Percentiles rank a stretch among this genome's conserved stretches.
Evolutionary conservation across 2,797 vertebrate species (phyloP).

Genomic region (Corythornis leucogaster): DNA sequence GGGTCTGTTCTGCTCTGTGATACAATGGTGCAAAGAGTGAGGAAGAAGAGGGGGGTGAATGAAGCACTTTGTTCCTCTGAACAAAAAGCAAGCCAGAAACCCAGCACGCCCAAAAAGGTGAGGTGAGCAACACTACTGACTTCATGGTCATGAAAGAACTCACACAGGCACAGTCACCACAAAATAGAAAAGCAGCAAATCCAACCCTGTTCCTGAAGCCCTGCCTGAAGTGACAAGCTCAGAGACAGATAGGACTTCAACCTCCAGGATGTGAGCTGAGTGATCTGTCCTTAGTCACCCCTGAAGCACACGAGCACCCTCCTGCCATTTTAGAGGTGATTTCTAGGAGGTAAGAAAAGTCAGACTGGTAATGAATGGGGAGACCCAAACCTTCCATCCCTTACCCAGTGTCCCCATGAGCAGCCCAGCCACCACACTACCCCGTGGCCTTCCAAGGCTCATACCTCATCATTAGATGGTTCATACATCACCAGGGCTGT

Average conservation of each 20-base stretch:
- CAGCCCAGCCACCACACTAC: background rate
- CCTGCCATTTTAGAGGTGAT: background rate
- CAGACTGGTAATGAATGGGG: background rate
- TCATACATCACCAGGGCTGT: background rate
- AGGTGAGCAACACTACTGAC: background rate
- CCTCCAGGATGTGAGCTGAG: background rate
- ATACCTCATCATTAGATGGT: too few relatives aligned
- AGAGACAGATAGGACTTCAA: background rate
- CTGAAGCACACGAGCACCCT: background rate
- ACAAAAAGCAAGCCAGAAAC: background rate
- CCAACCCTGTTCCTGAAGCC: background rate
- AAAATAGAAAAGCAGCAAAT: background rate
- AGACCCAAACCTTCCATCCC: background rate
- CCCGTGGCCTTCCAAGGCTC: background rate
- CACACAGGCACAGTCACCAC: background rate
- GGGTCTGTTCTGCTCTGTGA: background rate
- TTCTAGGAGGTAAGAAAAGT: background rate
- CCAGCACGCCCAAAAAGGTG: rapidly evolving
- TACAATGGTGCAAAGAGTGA: background rate
- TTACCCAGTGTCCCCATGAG: background rate
- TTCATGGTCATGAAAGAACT: background rate
- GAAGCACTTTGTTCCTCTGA: background rate
- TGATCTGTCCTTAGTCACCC: background rate
- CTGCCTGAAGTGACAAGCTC: background rate
- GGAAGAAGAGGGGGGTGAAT: background rate